Base-by-base conservation (phyloP, 2,113 vertebrate species). In the Takifugu bimaculatus region DNA sequence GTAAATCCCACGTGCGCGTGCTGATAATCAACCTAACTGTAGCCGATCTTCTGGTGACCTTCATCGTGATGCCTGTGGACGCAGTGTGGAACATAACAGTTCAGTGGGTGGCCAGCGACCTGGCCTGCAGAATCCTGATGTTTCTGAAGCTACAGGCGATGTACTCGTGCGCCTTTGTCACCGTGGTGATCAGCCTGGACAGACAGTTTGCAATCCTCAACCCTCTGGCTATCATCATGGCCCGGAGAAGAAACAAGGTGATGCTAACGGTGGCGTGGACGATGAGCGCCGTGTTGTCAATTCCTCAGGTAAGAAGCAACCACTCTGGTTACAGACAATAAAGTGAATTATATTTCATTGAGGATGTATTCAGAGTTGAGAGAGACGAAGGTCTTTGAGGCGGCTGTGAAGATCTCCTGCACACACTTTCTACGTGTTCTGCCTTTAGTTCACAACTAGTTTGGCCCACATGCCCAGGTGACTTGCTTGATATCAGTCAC, bases 131-230 rank as follows among this genome's bases (percentile, higher is more conserved):
- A 44, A 61, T 92, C 25, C 82, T 93, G 55, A 93, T 92, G 85
- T 94, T 94, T 78, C 89, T 93, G 65, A 93, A 93, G 80, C 87
- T 94, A 10, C 93, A 92, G 14, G 91, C 93, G 68, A 93, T 94
- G 93, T 92, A 93, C 0, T 92, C 91, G 0, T 91, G 91, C 0
- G 88, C 92, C 15, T 83, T 93, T 62, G 89, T 94, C 50, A 88
- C 93, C 3, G 92, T 93, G 76, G 93, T 93, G 63, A 93, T 94
- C 80, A 94, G 93, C 79, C 72, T 94, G 74, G 93, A 93, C 78
- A 83, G 92, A 25, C 93, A 91, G 0, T 82, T 85, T 0, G 92
- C 92, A 0, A 63, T 94, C 60, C 89, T 93, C 57, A 81, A 80
- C 35, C 93, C 93, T 12, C 83, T 93, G 62, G 80, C 81, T 20